Conservation (phyloP, 2,888 invertebrate genomes). For the Empis livida region DNA sequence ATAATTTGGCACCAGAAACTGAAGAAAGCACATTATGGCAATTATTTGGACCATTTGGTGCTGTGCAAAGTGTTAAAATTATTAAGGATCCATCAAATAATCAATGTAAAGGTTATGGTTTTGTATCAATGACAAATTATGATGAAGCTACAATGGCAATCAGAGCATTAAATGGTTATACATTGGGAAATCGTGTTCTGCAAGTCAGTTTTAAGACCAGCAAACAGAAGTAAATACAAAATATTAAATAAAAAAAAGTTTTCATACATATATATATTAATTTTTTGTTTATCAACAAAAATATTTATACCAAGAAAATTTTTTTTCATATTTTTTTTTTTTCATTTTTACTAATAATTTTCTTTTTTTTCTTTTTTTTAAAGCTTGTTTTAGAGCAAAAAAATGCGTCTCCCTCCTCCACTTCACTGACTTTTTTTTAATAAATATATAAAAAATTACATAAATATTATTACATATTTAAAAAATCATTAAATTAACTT, state of each 20-base stretch:
- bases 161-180: slow-evolving; percentile 89
- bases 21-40: slow-evolving; percentile 95
- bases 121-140: slow-evolving; percentile 97
- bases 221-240: slow-evolving; percentile 46
- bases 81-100: slow-evolving; percentile 90
- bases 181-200: slow-evolving; percentile 86
- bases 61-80: slow-evolving; percentile 83
- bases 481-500: no score
- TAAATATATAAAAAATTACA: no score
- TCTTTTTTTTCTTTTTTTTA: no score
- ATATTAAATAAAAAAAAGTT: no score
- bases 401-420: no score
- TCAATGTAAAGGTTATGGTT: slow-evolving; percentile 97
- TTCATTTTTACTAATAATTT: neutral
- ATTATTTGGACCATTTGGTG: slow-evolving; percentile 61
- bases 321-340: neutral
- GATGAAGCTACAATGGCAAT: slow-evolving; percentile 95
- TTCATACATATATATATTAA: no score
- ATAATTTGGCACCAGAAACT: slow-evolving; percentile 90
- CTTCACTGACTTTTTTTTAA: no score
- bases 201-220: slow-evolving; percentile 97
- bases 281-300: neutral
- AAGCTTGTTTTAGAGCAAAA: no score
- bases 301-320: neutral
- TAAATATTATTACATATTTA: no score